Conservation (phyloP, 1,140 invertebrate species). For the Eurytemora carolleeae region DNA sequence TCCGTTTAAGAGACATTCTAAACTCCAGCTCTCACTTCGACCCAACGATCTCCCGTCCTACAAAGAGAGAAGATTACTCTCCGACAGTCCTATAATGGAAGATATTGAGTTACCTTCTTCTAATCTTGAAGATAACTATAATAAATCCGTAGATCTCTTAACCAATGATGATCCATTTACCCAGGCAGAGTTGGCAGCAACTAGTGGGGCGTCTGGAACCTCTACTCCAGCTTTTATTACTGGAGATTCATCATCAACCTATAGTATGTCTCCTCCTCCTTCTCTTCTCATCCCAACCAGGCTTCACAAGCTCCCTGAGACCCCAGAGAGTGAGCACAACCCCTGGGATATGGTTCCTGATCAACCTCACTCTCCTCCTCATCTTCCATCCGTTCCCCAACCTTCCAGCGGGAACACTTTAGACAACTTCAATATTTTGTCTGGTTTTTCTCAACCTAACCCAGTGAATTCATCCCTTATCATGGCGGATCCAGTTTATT, state of each 20-base stretch:
- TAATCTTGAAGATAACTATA: not conserved
- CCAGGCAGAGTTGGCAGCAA: not conserved
- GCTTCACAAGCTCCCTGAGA: not conserved
- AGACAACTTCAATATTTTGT: too few relatives aligned
- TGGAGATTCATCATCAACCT: not conserved
- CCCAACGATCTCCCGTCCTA: slow-evolving; percentile 84
- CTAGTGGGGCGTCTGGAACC: slow-evolving; percentile 3
- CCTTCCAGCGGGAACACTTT: too few relatives aligned
- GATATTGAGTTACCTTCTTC: not conserved
- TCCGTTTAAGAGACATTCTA: slow-evolving; percentile 91
- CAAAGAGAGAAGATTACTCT: slow-evolving; percentile 45
- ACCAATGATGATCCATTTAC: not conserved
- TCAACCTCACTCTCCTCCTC: too few relatives aligned
- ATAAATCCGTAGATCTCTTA: not conserved
- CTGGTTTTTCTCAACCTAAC: too few relatives aligned
- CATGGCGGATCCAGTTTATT: too few relatives aligned
- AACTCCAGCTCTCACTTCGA: slow-evolving; percentile 77
- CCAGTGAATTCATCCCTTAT: too few relatives aligned
- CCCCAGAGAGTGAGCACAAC: not conserved
- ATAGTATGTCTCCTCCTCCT: not conserved
- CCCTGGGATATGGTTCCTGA: slow-evolving; percentile 18
- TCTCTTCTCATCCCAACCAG: not conserved
- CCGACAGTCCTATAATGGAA: not conserved
- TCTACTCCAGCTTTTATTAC: not conserved
- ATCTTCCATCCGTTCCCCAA: too few relatives aligned